Conservation (phyloP, 2,888 invertebrate species). For the Ennomos quercinarius region DNA sequence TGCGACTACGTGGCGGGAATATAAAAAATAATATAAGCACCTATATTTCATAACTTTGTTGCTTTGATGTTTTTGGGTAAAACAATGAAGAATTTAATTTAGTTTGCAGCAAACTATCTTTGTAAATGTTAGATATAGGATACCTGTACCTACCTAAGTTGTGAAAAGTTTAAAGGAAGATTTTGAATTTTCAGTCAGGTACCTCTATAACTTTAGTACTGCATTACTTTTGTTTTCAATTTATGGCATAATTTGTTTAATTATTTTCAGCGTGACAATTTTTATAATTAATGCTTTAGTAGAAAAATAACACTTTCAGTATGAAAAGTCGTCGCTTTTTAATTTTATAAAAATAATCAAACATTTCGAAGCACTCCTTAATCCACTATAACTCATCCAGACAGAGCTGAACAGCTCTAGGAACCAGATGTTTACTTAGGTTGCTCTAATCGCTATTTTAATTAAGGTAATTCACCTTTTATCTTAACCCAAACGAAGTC, state of each 20-base stretch:
- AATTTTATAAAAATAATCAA: slow-evolving; percentile 18
- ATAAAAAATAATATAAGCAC: slow-evolving; percentile 1
- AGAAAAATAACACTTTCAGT: slow-evolving; percentile 8
- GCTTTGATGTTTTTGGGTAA: not conserved
- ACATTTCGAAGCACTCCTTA: slow-evolving; percentile 15
- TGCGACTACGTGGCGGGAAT: slow-evolving; percentile 4
- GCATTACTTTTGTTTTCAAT: too few relatives aligned
- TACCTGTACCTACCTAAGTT: too few relatives aligned
- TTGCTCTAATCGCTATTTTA: slow-evolving; percentile 25
- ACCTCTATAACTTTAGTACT: too few relatives aligned
- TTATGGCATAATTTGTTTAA: too few relatives aligned
- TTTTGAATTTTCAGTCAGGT: too few relatives aligned
- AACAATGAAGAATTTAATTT: slow-evolving; percentile 9
- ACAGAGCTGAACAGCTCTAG: slow-evolving; percentile 17
- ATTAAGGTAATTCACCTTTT: slow-evolving; percentile 26
- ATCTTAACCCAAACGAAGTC: slow-evolving; percentile 11
- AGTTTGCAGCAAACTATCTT: not conserved
- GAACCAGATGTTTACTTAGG: slow-evolving; percentile 33
- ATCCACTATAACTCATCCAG: slow-evolving; percentile 21
- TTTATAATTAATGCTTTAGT: not conserved
- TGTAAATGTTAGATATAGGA: too few relatives aligned
- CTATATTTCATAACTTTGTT: not conserved
- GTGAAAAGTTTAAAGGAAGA: too few relatives aligned
- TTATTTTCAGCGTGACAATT: too few relatives aligned
- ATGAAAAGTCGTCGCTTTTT: slow-evolving; percentile 10